Base-by-base conservation (phyloP, 1,140 invertebrate genomes). In the Leptonema lineaticorne region DNA sequence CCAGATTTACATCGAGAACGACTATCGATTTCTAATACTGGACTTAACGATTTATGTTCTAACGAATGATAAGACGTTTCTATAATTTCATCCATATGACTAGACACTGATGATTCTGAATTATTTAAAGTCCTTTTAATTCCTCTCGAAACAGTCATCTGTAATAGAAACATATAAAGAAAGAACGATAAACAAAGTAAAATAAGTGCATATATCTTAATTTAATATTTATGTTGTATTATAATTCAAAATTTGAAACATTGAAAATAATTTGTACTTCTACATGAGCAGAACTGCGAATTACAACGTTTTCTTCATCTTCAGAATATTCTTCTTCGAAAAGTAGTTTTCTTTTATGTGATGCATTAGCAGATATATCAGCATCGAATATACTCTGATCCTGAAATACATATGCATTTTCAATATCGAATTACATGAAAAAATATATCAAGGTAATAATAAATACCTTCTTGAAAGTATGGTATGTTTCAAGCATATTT, bases 401-500 rank as follows among this genome's bases (percentile, higher is more conserved):
- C 71, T 72, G 18, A 58, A 67, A 65, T 41, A 59, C n/a, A n/a
- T n/a, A n/a, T n/a, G n/a, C n/a, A n/a, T n/a, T n/a, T n/a, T n/a
- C n/a, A n/a, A n/a, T n/a, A n/a, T n/a, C n/a, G n/a, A n/a, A n/a
- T n/a, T n/a, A n/a, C n/a, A n/a, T n/a, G n/a, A n/a, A n/a, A n/a
- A n/a, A n/a, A n/a, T n/a, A n/a, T n/a, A n/a, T n/a, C n/a, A n/a
- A n/a, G n/a, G n/a, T n/a, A n/a, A n/a, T n/a, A n/a, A n/a, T n/a
- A n/a, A n/a, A 59, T 67, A 86, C 85, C 81, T 86, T 80, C 63
- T 78, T 85, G 72, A 82, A 87, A 37, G 81, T 85, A 73, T 83
- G 85, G 74, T 85, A 89, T 62, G 85, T 84, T 75, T 85, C 82
- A 26, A 89, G 76, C 29, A 81, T 75, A 69, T 85, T 81, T 78